Evolutionary conservation across 1,140 invertebrate species (phyloP).

Genomic region (Musca vetustissima): DNA sequence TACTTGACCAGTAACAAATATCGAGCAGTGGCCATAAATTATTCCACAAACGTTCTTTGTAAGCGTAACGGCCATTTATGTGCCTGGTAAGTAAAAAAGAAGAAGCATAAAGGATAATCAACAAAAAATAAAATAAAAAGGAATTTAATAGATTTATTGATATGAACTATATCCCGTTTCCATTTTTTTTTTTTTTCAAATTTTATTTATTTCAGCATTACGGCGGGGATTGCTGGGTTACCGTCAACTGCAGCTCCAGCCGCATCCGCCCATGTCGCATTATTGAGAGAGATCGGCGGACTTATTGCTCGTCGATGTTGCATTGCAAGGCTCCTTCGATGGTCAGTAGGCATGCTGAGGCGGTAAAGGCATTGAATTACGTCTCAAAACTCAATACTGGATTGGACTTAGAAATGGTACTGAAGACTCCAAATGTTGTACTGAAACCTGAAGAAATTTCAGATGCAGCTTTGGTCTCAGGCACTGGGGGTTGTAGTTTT

Average conservation of each 20-base stretch:
- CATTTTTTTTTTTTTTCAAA: too few relatives aligned
- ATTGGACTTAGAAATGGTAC: conserved; percentile 35
- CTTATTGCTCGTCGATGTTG: conserved; percentile 60
- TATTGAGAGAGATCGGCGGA: conserved; percentile 62
- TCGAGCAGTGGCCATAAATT: conserved; percentile 48
- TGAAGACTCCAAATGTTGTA: conserved; percentile 31
- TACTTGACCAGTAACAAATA: conserved; percentile 60
- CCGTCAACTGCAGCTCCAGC: conserved; percentile 35
- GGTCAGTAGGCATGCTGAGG: conserved; percentile 56
- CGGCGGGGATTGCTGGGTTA: conserved; percentile 45
- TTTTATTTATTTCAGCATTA: conserved; percentile 37
- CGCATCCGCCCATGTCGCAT: conserved; percentile 64
- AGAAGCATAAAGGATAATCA: not conserved
- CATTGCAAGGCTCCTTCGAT: conserved; percentile 68
- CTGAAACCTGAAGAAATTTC: conserved; percentile 38
- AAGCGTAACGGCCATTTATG: conserved; percentile 46
- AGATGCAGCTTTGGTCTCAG: conserved; percentile 35
- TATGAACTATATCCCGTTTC: not conserved
- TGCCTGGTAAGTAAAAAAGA: conserved; percentile 40
- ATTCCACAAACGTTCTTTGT: conserved; percentile 51
- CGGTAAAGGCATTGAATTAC: conserved; percentile 57
- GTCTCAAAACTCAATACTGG: conserved; percentile 60
- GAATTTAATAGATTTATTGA: not conserved
- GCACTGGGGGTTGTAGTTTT: conserved; percentile 38
- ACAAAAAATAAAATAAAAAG: not conserved